Evolutionary conservation across 2,797 vertebrate species (phyloP).

Genomic region (Mallotus villosus): DNA sequence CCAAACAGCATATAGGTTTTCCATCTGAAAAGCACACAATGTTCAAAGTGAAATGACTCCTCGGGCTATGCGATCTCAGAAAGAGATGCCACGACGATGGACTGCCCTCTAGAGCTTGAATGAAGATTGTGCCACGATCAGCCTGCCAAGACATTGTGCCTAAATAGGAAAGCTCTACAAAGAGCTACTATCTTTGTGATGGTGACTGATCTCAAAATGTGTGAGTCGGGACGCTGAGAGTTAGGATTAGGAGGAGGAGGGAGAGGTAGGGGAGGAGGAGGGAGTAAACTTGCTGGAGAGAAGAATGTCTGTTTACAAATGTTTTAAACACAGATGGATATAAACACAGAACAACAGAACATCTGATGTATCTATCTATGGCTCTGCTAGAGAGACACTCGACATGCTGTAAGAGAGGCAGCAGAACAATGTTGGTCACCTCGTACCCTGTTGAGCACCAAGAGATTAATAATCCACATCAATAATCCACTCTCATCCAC

Average conservation of each 20-base stretch:
- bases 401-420: not conserved
- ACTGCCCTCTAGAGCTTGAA: constrained; percentile 4
- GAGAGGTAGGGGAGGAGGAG: no score
- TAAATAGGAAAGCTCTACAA: not conserved
- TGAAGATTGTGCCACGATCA: not conserved
- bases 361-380: not conserved
- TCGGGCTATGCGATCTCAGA: not conserved
- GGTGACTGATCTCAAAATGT: no score
- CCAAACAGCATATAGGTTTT: constrained; percentile 3
- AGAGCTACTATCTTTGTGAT: not conserved
- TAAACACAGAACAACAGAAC: constrained; percentile 6
- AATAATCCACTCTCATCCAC: no score
- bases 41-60: constrained; percentile 2
- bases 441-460: not conserved
- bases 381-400: not conserved
- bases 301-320: constrained; percentile 7
- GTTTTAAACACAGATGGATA: constrained; percentile 8
- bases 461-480: no score
- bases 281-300: not conserved
- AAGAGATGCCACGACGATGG: not conserved
- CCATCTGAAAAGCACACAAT: not conserved
- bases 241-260: no score
- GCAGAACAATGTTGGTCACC: not conserved
- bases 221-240: no score
- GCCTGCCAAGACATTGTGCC: not conserved